Percentiles rank a stretch among this genome's conserved stretches.
Evolutionary conservation across 1,140 invertebrate species (phyloP).

Genomic region (Kradibia gibbosae): DNA sequence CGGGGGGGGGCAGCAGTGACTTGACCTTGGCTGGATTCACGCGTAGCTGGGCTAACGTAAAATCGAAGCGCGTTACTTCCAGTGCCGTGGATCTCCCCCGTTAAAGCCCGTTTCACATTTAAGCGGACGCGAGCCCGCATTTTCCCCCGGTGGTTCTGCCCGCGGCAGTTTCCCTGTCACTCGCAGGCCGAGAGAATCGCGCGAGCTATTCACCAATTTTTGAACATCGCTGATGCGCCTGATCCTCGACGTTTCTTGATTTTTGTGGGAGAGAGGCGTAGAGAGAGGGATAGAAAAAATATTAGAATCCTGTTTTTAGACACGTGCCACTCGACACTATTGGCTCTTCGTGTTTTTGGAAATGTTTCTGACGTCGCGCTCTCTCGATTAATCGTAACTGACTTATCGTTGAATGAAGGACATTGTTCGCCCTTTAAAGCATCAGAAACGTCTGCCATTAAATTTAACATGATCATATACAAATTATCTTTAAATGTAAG

Average conservation of each 20-base stretch:
- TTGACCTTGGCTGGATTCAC: conserved; percentile 74
- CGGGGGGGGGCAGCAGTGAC: conserved; percentile 61
- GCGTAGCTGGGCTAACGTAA: conserved; percentile 73
- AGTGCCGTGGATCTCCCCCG: conserved; percentile 68
- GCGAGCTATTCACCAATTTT: not conserved
- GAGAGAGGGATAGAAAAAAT: not conserved
- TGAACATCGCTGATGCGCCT: not conserved
- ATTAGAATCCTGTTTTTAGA: not conserved
- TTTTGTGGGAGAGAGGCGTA: no score
- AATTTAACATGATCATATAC: no score
- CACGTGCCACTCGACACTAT: not conserved
- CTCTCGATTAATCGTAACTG: not conserved
- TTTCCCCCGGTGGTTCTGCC: not conserved
- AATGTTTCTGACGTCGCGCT: not conserved
- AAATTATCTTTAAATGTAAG: no score
- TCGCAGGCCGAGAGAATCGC: conserved; percentile 1
- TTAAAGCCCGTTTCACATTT: conserved; percentile 68
- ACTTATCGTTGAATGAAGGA: not conserved
- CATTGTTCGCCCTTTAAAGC: not conserved
- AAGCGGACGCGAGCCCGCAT: conserved; percentile 10
- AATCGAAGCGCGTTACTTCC: conserved; percentile 74
- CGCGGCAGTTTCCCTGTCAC: conserved; percentile 41
- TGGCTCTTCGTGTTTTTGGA: not conserved
- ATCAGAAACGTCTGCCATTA: no score
- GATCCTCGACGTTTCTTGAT: no score